phyloP scores from a whole-genome alignment of 2,113 vertebrate genomes.

The Ceuthmochares aereus region DNA sequence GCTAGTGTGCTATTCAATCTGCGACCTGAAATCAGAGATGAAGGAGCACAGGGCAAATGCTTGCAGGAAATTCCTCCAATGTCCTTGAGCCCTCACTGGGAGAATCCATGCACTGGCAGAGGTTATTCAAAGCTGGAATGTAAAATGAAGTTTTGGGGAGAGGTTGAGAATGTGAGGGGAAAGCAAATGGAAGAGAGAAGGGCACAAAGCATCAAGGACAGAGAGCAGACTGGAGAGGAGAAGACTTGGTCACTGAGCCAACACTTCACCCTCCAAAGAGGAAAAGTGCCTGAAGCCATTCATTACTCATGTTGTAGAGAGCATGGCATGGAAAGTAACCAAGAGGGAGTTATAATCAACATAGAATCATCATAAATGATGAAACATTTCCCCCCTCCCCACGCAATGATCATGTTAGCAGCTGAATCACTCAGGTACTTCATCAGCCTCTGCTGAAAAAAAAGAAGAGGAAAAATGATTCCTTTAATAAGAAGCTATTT shows the following conservation, averaged over 20 bases:
- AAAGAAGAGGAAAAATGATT: fast-evolving
- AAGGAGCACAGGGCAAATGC: background rate
- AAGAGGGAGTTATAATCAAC: background rate
- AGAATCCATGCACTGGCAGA: background rate
- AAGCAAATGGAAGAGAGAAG: background rate
- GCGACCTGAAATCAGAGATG: background rate
- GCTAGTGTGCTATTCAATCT: background rate
- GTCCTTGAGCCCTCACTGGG: background rate
- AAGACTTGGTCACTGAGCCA: background rate
- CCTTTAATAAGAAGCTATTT: background rate
- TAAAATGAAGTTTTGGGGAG: background rate
- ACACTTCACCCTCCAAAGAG: background rate
- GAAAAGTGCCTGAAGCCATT: background rate
- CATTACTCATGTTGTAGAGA: background rate
- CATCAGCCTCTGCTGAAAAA: background rate
- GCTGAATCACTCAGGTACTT: background rate
- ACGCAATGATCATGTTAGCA: background rate
- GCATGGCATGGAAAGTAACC: background rate
- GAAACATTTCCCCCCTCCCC: background rate
- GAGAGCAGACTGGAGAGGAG: background rate
- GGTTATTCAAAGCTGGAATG: background rate
- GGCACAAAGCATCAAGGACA: background rate
- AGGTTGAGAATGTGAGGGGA: background rate
- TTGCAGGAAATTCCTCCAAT: background rate
- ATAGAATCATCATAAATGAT: background rate